A percentile compares a stretch with the other conserved stretches of the same genome.
Conservation (phyloP, 2,888 invertebrate genomes). For the Pachydiplax longipennis region DNA sequence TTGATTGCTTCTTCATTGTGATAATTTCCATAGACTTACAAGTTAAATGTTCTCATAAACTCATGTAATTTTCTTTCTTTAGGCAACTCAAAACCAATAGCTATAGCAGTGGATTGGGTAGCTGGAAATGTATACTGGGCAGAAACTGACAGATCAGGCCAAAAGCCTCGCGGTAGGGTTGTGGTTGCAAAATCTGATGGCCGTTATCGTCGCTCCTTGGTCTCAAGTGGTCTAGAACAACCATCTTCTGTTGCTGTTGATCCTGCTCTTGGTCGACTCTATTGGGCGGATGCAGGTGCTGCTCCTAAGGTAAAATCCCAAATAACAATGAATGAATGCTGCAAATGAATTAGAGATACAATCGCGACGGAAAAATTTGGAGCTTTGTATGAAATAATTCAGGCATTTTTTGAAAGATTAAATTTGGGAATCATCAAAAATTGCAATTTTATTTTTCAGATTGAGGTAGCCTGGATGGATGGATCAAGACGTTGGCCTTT, state of each 20-base stretch:
- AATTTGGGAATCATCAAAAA: constrained; percentile 52
- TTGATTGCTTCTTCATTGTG: too few relatives aligned
- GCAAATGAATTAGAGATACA: not conserved
- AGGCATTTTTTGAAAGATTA: not conserved
- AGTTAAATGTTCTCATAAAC: not conserved
- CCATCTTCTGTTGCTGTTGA: constrained; percentile 91
- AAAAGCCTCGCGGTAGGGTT: constrained; percentile 67
- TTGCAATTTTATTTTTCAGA: constrained; percentile 57
- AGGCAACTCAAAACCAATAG: constrained; percentile 84
- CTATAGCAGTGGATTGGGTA: constrained; percentile 92
- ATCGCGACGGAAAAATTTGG: not conserved
- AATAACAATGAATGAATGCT: too few relatives aligned
- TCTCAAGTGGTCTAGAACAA: constrained; percentile 79
- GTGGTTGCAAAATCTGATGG: constrained; percentile 91
- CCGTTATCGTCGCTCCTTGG: constrained; percentile 81
- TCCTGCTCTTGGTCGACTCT: constrained; percentile 84
- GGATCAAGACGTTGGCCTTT: constrained; percentile 85
- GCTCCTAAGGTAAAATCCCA: constrained; percentile 70
- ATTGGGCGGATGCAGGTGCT: constrained; percentile 93
- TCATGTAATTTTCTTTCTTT: constrained; percentile 43
- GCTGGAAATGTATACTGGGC: constrained; percentile 95
- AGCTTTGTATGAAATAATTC: not conserved
- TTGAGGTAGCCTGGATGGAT: constrained; percentile 97
- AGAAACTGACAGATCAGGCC: constrained; percentile 70
- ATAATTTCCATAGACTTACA: too few relatives aligned